Base-by-base conservation (phyloP, 2,888 invertebrate genomes). In the Aspidiotus rigidus region DNA sequence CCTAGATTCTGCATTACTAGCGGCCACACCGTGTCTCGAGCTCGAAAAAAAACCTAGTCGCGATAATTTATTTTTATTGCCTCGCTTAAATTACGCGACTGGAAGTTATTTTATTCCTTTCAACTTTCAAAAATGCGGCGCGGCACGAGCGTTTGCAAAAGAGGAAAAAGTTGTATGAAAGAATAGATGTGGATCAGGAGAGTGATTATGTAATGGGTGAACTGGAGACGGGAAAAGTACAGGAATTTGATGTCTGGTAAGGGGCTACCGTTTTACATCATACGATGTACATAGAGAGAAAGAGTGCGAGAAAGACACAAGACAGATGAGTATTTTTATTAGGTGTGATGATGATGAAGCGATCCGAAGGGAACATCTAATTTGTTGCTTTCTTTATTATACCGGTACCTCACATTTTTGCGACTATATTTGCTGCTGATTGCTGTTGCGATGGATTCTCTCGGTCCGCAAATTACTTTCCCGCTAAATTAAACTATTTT, bases 51-150 rank as follows among this genome's bases (percentile, higher is more conserved):
- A 15, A 56, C 13, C n/a, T 56, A 10, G n/a, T 11, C 56, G 56
- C 17, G 56, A 56, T 56, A 56, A 56, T 56, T 56, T 56, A 56
- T 56, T 56, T 56, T 56, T 56, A 56, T 56, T 56, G 56, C 56
- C n/a, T n/a, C 56, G 17, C 10, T 7, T 56, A 56, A 56, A 56
- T 56, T 17, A 56, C 56, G 3, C 56, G 56, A 56, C 56, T 15
- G 56, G 7, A 56, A 16, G 17, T n/a, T 56, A 56, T 56, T 56
- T 56, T 56, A 16, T 56, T n/a, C 56, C 16, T 56, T 56, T 56
- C 17, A 15, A 16, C 17, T 56, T 15, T 56, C 3, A 17, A 15
- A 56, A 56, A 15, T 56, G n/a, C n/a, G n/a, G 5, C 5, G 28
- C 16, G 10, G 13, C 17, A 7, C 56, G 17, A 56, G 49, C 49